Base-by-base conservation (phyloP, 2,797 vertebrate genomes). In the Amblyraja radiata region DNA sequence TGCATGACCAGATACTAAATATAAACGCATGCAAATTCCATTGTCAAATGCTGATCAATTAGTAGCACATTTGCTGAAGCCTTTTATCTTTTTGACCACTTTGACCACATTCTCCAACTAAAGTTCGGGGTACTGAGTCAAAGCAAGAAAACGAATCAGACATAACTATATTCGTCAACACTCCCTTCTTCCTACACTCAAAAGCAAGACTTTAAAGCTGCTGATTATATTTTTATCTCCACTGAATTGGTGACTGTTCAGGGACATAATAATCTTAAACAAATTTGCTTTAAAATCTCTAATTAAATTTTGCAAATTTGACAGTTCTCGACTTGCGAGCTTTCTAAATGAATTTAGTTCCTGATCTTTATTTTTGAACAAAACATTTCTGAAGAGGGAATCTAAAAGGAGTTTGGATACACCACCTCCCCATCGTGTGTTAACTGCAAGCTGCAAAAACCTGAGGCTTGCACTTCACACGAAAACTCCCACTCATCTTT, bases 111-210 rank as follows among this genome's bases (percentile, higher is more conserved):
- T 25, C 23, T 74, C 46, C 32, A 91, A 91, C 71, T 39, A 92
- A 91, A 25, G 46, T 73, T 74, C 68, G 28, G 71, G 5, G 39
- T 92, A 76, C 46, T 54, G 36, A 92, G 68, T 92, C 90, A 92
- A 92, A 74, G 46, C 68, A 92, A 76, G 84, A 88, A 88, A 36
- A 61, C 58, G 36, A 88, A 68, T 14, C 54, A 83, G 80, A 83
- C 80, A 61, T 21, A 68, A 36, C 63, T 92, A 23, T 7, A 92
- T 92, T 76, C 46, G 14, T 92, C 36, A 92, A 92, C 39, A 74
- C 36, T 92, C 90, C 11, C 39, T 28, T 76, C 25, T 74, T 92
- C 73, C 65, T 25, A 92, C 73, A n/a, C 71, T 11, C 39, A n/a
- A 28, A 13, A 23, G 84, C 16, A 73, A 76, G 46, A 76, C 74